These are phyloP conservation scores for Pangasius mekongensis DNA, from an alignment of 2,797 vertebrate species.

Conservation along the genomic window DNA sequence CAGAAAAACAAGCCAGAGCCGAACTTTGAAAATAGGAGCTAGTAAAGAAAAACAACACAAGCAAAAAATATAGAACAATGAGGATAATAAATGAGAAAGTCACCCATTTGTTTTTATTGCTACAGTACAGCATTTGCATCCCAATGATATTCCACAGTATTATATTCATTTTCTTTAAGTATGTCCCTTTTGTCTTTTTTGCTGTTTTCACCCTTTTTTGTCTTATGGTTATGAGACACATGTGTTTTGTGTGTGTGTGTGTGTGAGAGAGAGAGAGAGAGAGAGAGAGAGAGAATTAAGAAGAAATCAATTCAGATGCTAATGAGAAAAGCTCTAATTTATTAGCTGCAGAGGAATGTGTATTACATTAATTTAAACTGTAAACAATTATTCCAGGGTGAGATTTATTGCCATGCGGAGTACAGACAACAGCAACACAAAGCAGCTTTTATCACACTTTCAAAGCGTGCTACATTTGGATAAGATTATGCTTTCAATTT, in stretches of 20 bases:
- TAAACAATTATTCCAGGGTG: conserved; percentile 91
- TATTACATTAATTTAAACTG: conserved; percentile 78
- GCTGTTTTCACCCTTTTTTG: neutral
- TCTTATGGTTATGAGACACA: conserved; percentile 38
- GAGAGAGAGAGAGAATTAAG: conserved; percentile 76
- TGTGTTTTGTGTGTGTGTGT: conserved; percentile 61
- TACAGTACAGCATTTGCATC: conserved; percentile 52
- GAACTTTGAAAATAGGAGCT: conserved; percentile 41
- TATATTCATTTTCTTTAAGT: conserved; percentile 46
- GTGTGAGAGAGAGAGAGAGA: conserved; percentile 35
- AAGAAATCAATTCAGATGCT: conserved; percentile 88
- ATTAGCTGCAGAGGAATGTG: conserved; percentile 88
- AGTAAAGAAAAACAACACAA: conserved; percentile 34
- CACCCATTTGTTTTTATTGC: conserved; percentile 43
- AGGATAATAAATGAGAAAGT: conserved; percentile 58
- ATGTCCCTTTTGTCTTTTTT: conserved; percentile 33
- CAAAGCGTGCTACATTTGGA: conserved; percentile 57
- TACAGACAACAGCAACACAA: conserved; percentile 59
- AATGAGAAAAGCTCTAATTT: conserved; percentile 89
- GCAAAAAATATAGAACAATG: conserved; percentile 42
- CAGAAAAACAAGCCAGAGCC: neutral
- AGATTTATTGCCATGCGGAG: conserved; percentile 87
- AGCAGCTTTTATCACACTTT: conserved; percentile 59
- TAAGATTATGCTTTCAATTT: conserved; percentile 61
- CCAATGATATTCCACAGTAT: conserved; percentile 47